A percentile compares a stretch with the other conserved stretches of the same genome.
Evolutionary conservation across 2,113 vertebrate genomes (phyloP).

Genomic region (Sarotherodon lohbergeri): DNA sequence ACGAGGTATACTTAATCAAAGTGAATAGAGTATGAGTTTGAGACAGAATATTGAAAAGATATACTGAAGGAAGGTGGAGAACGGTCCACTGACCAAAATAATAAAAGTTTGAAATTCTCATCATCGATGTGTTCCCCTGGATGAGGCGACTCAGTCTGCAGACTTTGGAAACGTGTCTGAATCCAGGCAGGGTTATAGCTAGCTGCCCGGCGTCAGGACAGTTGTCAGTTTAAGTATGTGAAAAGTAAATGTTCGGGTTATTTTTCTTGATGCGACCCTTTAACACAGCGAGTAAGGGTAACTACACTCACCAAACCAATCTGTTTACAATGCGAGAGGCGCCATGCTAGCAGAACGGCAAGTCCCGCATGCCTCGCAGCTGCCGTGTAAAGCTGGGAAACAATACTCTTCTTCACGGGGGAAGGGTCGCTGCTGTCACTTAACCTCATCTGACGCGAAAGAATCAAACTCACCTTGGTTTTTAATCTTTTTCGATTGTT

Average conservation of each 20-base stretch:
- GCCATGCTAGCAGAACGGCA: not conserved
- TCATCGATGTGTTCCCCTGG: not conserved
- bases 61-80: not conserved
- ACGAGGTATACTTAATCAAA: not conserved
- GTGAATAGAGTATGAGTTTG: rapidly evolving
- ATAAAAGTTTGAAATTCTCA: not conserved
- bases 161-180: not conserved
- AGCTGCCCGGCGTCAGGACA: not conserved
- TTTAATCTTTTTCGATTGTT: conserved; percentile 46
- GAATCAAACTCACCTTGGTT: conserved; percentile 27
- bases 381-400: not conserved
- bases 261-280: not conserved
- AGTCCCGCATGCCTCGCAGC: not conserved
- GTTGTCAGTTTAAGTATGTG: not conserved
- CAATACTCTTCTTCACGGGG: rapidly evolving
- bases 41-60: not conserved
- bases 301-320: not conserved
- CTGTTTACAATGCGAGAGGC: not conserved
- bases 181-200: not conserved
- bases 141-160: not conserved
- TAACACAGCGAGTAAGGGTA: not conserved
- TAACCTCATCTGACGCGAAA: not conserved
- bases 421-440: not conserved
- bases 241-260: not conserved
- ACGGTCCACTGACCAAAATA: not conserved